Conservation (phyloP, 2,113 vertebrate species). For the Aleadryas rufinucha region DNA sequence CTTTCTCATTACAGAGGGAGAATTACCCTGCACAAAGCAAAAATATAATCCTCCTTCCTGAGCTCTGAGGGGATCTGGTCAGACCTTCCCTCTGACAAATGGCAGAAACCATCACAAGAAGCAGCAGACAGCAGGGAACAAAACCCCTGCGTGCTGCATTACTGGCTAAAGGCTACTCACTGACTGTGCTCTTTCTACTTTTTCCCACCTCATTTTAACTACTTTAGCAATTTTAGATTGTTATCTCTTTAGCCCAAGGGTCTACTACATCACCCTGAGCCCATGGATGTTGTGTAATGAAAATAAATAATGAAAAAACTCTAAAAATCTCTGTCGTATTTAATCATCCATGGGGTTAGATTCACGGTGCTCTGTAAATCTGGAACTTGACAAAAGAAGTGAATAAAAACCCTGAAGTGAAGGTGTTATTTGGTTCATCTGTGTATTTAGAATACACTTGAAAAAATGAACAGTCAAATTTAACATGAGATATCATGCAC, state of each 20-base stretch:
- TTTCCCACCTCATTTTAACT: background rate
- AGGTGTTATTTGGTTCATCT: background rate
- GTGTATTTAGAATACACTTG: background rate
- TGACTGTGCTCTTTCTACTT: background rate
- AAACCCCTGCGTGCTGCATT: background rate
- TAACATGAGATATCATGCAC: background rate
- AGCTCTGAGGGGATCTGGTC: background rate
- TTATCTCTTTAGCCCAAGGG: background rate
- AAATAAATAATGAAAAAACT: background rate
- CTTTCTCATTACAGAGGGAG: background rate
- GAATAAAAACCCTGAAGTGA: background rate
- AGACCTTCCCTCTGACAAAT: background rate
- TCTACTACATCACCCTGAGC: background rate
- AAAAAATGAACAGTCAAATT: constrained; percentile 2
- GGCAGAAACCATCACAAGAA: background rate
- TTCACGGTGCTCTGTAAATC: background rate
- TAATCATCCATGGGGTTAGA: background rate
- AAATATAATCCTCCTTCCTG: background rate
- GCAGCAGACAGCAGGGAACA: background rate
- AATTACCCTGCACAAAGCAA: background rate
- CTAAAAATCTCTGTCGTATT: background rate
- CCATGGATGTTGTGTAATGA: background rate
- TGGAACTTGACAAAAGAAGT: background rate
- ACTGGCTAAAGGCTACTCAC: background rate
- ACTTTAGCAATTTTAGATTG: background rate